Evolutionary conservation across 2,113 vertebrate species (phyloP), one percentile per base, ranked within the genome.

Genomic region (Dasypus novemcinctus): DNA sequence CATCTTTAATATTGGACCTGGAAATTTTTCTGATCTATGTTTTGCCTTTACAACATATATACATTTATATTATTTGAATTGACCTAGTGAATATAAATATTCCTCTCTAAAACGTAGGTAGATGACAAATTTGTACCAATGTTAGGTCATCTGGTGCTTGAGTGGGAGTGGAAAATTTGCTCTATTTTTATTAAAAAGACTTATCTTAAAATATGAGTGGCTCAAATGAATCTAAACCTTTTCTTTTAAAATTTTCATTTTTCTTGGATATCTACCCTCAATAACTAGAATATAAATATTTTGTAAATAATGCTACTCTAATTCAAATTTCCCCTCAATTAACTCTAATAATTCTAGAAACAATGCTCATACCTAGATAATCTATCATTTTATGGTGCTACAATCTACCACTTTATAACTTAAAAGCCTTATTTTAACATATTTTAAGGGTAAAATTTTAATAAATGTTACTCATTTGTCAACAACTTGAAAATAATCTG

Each of bases 131-230:
- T 80, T 63, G 23, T 76, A 49, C 78, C 46, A 83, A 4, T 69
- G 74, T 74, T 82, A 79, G 74, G 72, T 68, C 78, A 38, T 80
- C 78, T 96, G 91, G 61, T 94, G 57, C 97, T 93, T 96, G 86
- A 91, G 41, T 63, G 49, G 46, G 86, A 84, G 64, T 76, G 23
- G 87, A 68, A 86, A 93, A 14, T 7, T 71, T 93, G 49, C 64
- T 90, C 54, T 84, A 83, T 84, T 94, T 97, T 96, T 96, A 94
- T 94, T 94, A 94, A 94, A 95, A 95, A 93, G 83, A 93, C 29
- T 94, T 93, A 93, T 87, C 94, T 94, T 96, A 94, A 90, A 43
- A 92, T 87, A 96, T 66, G 84, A 96, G 80, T 80, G 92, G 71
- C 92, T 95, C 38, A 93, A 81, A 87, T 31, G 54, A 95, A 90